Percentiles rank a stretch among this genome's conserved stretches.
Conservation (phyloP, 2,113 vertebrate species). For the Thunnus thynnus region DNA sequence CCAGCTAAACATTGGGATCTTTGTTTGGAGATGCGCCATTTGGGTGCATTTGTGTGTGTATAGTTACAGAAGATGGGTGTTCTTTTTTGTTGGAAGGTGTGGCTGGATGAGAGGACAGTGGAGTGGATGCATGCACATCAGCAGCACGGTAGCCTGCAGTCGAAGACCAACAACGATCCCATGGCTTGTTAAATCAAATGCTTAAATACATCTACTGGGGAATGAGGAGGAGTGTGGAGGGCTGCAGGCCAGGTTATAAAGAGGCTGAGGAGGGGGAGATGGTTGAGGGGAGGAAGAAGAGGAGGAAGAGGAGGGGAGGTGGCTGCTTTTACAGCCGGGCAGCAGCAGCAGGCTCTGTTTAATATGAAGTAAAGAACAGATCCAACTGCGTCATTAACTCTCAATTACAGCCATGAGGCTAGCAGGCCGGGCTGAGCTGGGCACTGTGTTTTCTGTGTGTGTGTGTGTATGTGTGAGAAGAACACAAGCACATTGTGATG, state of each 20-base stretch:
- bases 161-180: conserved; percentile 77
- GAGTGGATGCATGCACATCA: conserved; percentile 21
- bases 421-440: conserved; percentile 62
- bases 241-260: conserved; percentile 42
- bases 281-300: conserved; percentile 28
- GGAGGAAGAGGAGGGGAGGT: conserved; percentile 48
- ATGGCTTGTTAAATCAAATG: conserved; percentile 90
- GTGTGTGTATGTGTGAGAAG: conserved; percentile 12
- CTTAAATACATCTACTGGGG: conserved; percentile 90
- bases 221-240: conserved; percentile 67
- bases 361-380: conserved; percentile 84
- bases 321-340: conserved; percentile 74
- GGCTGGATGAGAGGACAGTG: background rate
- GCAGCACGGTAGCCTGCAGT: conserved; percentile 72
- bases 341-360: conserved; percentile 82
- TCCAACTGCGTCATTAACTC: conserved; percentile 85
- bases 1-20: conserved; percentile 90
- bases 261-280: conserved; percentile 19
- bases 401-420: conserved; percentile 83
- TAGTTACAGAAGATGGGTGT: conserved; percentile 30
- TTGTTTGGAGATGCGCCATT: conserved; percentile 89
- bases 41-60: conserved; percentile 61
- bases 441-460: conserved; percentile 34
- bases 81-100: conserved; percentile 32
- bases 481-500: conserved; percentile 57